Conservation (phyloP, 2,797 vertebrate species). For the Gymnothorax javanicus region DNA sequence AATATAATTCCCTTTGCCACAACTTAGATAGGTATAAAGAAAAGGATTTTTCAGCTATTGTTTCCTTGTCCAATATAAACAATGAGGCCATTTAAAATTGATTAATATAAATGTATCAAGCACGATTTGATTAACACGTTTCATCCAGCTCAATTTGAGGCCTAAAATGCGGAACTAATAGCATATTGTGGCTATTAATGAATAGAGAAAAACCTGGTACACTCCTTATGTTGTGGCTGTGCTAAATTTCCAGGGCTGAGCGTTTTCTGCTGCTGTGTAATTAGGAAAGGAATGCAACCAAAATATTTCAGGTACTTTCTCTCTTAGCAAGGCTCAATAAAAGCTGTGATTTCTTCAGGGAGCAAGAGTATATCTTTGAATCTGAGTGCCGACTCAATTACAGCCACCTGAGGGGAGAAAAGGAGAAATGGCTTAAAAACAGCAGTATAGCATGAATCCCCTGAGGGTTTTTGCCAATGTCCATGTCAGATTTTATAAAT, state of each 20-base stretch:
- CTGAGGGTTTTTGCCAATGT: not conserved
- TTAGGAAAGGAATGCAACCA: not conserved
- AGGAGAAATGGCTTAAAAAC: not conserved
- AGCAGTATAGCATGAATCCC: not conserved
- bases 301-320: not conserved
- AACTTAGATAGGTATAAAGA: not conserved
- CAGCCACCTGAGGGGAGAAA: not conserved
- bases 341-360: conserved; percentile 2
- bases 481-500: conserved; percentile 10
- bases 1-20: too few relatives aligned
- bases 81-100: not conserved
- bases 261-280: not conserved
- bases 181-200: not conserved
- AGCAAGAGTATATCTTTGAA: not conserved
- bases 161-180: not conserved
- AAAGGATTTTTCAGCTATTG: not conserved
- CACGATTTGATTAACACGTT: not conserved
- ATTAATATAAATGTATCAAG: not conserved
- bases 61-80: not conserved
- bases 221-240: not conserved
- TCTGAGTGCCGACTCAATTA: not conserved
- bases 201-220: not conserved
- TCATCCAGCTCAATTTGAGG: not conserved
- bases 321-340: not conserved
- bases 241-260: not conserved